Conservation (phyloP, 2,113 vertebrate genomes). For the Hippocampus abdominalis region DNA sequence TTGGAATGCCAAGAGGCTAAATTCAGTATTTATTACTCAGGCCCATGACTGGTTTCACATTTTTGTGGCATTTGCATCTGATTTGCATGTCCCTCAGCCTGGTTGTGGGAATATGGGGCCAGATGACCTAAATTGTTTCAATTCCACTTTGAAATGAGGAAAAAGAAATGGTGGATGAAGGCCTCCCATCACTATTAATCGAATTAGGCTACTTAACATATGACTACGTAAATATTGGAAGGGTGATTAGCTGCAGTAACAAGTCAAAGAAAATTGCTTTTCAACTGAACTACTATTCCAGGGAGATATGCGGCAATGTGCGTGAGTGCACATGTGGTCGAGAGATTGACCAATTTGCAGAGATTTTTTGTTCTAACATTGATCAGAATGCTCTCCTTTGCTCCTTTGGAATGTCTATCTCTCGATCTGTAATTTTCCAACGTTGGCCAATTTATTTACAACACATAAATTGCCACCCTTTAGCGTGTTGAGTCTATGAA, state of each 20-base stretch:
- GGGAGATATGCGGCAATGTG: neutral
- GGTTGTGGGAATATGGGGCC: constrained; percentile 66
- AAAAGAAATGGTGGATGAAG: constrained; percentile 39
- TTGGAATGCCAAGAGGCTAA: constrained; percentile 75
- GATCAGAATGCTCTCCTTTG: constrained; percentile 14
- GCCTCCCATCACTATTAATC: constrained; percentile 69
- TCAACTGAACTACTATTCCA: neutral
- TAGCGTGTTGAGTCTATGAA: neutral
- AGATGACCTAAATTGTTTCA: constrained; percentile 74
- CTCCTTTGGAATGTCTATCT: neutral
- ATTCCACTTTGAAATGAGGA: constrained; percentile 51
- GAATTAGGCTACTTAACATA: constrained; percentile 61
- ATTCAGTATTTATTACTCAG: constrained; percentile 73
- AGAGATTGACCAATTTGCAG: neutral
- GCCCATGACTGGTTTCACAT: constrained; percentile 69
- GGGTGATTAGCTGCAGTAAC: neutral
- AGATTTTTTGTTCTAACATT: neutral
- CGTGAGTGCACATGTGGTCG: too few species aligned
- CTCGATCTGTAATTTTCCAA: neutral
- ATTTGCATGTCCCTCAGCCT: constrained; percentile 71
- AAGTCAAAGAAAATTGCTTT: constrained; percentile 2
- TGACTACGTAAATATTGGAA: constrained; percentile 45
- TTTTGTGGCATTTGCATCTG: constrained; percentile 68
- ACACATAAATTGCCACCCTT: neutral
- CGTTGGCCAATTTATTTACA: neutral